These are phyloP conservation scores for Pantherophis guttatus DNA, from an alignment of 2,113 vertebrate species.

Conservation along the genomic window DNA sequence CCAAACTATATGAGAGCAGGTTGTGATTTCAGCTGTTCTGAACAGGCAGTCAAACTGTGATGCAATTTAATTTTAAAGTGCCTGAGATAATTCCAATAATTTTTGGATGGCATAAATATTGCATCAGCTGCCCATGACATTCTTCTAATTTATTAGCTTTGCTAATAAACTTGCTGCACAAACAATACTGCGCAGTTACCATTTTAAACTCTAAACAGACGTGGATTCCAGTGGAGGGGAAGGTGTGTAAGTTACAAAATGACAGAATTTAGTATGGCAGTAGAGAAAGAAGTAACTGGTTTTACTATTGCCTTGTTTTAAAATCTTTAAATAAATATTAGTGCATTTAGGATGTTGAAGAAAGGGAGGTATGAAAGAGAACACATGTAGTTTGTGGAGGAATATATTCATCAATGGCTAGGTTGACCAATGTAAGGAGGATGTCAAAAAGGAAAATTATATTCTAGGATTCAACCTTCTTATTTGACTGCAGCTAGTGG, in stretches of 20 bases:
- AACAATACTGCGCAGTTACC: neutral
- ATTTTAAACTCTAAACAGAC: neutral
- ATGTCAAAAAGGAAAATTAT: neutral
- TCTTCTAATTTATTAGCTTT: neutral
- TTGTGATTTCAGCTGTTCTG: neutral
- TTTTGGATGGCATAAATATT: neutral
- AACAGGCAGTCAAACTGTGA: neutral
- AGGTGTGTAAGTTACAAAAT: neutral
- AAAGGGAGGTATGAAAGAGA: neutral
- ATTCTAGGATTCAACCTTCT: neutral
- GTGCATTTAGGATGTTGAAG: neutral
- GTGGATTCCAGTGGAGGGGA: neutral
- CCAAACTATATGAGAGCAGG: neutral
- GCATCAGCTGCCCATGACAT: neutral
- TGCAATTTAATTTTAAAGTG: neutral
- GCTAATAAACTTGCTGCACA: neutral
- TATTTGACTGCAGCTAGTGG: neutral
- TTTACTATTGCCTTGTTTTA: neutral
- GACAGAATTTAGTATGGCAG: neutral
- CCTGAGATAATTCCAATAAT: neutral
- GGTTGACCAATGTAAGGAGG: neutral
- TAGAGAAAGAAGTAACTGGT: neutral
- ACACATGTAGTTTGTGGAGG: neutral
- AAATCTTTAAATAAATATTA: neutral
- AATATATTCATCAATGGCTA: neutral